Base-by-base conservation (phyloP, 2,797 vertebrate genomes). In the Ptychadena robeensis region DNA sequence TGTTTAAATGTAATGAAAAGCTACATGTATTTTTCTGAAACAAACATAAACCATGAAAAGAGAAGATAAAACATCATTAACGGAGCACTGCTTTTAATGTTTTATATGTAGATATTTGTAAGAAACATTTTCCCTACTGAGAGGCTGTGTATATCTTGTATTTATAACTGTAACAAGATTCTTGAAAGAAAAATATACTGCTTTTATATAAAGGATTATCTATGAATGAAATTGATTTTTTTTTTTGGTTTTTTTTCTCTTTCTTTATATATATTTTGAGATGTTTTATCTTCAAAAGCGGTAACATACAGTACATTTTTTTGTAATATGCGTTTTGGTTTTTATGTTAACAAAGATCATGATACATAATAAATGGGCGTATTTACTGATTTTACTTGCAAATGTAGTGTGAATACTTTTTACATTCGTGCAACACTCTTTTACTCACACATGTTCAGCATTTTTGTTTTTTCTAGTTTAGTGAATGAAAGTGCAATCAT, bases 61-160 rank as follows among this genome's bases (percentile, higher is more conserved):
- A 81, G 85, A 82, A 65, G 68, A 63, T 9, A 67, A 44, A 63
- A 35, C 64, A 85, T 86, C 59, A 88, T 90, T 87, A 89, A 88
- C 73, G 30, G 87, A 89, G 80, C 89, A 89, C 86, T 89, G 87
- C 89, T 92, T 85, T 91, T 88, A 88, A 92, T 91, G 90, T 93
- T 94, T 93, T 93, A 88, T 93, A 93, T 92, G 90, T 93, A 92
- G 90, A 92, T 92, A 91, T 92, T 92, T 92, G 84, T 92, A 93
- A 93, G 87, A 88, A 88, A 82, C 90, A 89, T 87, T 85, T 89
- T 91, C 91, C 90, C 88, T 89, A 78, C 87, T 87, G 88, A 87
- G 87, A 73, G 90, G 85, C 89, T 91, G 81, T 93, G 85, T 94
- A 93, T 92, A 93, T 92, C 91, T 90, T 91, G 89, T 93, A 92